Percentiles rank a stretch among this genome's conserved stretches.
phyloP scores from a whole-genome alignment of 2,113 vertebrate species.

The Caretta caretta region DNA sequence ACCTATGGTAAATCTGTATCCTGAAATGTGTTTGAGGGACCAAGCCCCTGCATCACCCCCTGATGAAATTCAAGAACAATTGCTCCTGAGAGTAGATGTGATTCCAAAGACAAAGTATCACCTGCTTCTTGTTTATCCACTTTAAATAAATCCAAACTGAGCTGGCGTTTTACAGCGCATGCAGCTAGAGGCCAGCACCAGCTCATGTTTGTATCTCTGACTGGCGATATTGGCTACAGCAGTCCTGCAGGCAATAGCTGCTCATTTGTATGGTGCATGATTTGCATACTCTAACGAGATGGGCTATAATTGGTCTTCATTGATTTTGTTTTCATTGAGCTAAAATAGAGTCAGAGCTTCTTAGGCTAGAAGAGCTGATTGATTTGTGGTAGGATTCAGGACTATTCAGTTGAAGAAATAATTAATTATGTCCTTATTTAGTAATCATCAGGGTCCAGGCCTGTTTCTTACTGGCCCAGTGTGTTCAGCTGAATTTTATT shows the following conservation, averaged over 20 bases:
- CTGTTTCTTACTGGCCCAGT: conserved; percentile 63
- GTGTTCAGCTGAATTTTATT: conserved; percentile 48
- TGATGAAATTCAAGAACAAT: background rate
- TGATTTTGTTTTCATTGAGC: conserved; percentile 96
- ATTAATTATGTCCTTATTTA: conserved; percentile 91
- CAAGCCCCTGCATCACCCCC: background rate
- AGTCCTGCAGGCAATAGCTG: conserved; percentile 4
- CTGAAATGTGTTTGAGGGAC: background rate
- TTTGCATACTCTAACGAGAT: conserved; percentile 94
- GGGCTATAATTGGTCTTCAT: conserved; percentile 92
- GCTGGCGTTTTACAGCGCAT: background rate
- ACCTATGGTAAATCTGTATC: background rate
- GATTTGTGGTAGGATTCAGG: conserved; percentile 92
- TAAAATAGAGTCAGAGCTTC: conserved; percentile 94
- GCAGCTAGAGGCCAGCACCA: conserved; percentile 82
- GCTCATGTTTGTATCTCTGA: conserved; percentile 22
- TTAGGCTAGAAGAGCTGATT: conserved; percentile 87
- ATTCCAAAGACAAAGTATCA: background rate
- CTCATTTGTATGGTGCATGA: conserved; percentile 64
- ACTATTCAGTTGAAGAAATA: conserved; percentile 91
- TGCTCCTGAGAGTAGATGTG: background rate
- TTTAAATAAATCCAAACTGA: background rate
- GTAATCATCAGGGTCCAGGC: conserved; percentile 80
- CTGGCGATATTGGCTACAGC: background rate
- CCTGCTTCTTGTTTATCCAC: background rate